Evolutionary conservation across 2,113 vertebrate species (phyloP), one percentile per base, ranked within the genome.

Genomic region (Myanophis thanlyinensis): DNA sequence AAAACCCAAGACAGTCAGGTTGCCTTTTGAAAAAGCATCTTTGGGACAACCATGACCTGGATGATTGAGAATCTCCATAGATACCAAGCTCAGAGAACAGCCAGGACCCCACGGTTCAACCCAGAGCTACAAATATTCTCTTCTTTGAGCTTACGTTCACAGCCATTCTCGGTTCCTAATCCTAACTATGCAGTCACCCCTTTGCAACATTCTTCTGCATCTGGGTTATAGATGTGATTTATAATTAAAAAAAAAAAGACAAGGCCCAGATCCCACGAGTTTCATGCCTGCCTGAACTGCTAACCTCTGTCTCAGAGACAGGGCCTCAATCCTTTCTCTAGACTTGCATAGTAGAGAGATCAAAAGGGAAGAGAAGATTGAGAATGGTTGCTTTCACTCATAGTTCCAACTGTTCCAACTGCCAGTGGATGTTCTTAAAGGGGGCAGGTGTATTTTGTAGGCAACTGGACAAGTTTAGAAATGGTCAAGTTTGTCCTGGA

Each of bases 341-440:
- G 30, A 35, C 40, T 56, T 30, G 22, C 51, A 48, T 18, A 59
- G 73, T 47, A 84, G 8, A n/a, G 73, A 59, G 67, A 85, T 51
- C 88, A 40, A 44, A 44, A 89, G 52, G 53, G 40, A 51, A 46
- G 67, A 89, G 30, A 35, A 67, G 73, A 80, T 22, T 44, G 20
- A 80, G 15, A 51, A 88, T 80, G 48, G 52, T 30, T 30, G 52
- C 8, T 23, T 22, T 73, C 47, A 2, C 56, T 62, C 56, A n/a
- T 80, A 35, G n/a, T 93, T 93, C 88, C 54, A 90, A 93, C 53
- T 4, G 92, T 18, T 86, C 88, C 67, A 92, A 92, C 92, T 93
- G 92, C 46, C 92, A 93, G 44, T n/a, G 80, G 88, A 62, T 62
- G 47, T 40, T 86, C 53, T 93, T 90, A 93, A 93, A 93, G 25